These are phyloP conservation scores for Misgurnus mizolepis DNA, from an alignment of 2,113 vertebrate species.

Conservation along the genomic window DNA sequence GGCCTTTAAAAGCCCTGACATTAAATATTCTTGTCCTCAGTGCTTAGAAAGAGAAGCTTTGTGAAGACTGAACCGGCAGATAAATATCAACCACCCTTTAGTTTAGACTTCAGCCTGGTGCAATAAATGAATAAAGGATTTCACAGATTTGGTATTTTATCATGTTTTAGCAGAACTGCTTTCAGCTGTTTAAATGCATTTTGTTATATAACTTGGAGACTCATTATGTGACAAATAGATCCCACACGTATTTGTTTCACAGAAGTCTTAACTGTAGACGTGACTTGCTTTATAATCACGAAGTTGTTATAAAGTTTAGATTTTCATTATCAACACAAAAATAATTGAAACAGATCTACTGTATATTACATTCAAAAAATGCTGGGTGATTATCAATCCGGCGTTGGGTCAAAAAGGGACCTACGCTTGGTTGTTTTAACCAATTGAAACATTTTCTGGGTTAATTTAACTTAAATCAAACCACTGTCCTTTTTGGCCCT, in stretches of 20 bases:
- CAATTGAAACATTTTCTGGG: too few species aligned
- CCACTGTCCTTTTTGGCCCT: too few species aligned
- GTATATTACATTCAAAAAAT: too few species aligned
- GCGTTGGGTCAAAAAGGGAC: too few species aligned
- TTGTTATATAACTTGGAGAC: background rate
- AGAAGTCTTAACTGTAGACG: background rate
- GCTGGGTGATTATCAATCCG: too few species aligned
- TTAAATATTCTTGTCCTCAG: conserved; percentile 27
- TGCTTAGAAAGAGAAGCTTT: background rate
- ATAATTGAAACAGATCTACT: too few species aligned
- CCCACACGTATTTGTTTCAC: background rate
- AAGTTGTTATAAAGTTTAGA: background rate
- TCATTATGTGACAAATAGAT: background rate
- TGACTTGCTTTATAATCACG: background rate
- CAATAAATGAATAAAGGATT: conserved; percentile 3
- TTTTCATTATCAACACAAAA: too few species aligned
- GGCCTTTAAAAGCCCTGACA: conserved; percentile 31
- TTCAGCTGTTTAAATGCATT: background rate
- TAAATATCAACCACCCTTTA: conserved; percentile 8
- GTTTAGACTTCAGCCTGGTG: background rate
- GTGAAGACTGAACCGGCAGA: conserved; percentile 7
- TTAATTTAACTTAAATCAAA: too few species aligned
- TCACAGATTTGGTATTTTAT: background rate
- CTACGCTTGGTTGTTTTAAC: too few species aligned
- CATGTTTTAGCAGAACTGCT: background rate